Evolutionary conservation across 1,140 invertebrate species (phyloP), one percentile per base, ranked within the genome.

Genomic region (Doryteuthis pealeii): DNA sequence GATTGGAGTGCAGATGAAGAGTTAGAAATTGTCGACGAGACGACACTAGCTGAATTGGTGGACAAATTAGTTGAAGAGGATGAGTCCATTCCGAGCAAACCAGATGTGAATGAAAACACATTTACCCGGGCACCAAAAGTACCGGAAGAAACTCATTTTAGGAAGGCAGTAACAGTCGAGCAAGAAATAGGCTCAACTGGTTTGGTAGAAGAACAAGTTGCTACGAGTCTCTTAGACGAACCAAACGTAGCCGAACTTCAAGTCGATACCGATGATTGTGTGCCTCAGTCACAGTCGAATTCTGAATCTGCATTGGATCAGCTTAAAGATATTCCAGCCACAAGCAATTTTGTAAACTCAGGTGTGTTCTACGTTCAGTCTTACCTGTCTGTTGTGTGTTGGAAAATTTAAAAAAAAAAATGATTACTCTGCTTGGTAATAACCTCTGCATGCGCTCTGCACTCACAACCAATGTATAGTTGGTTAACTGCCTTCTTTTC

Each of bases 1-100:
- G 77, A 80, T 35, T 78, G 78, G 78, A 78, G 78, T 74, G 76
- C 77, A 33, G 79, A 80, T 68, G 80, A 78, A 65, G 74, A 78
- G 66, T 33, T 18, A 72, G 71, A 72, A n/a, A 69, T 45, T 35
- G 72, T 28, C 2, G 58, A 10, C 5, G 18, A 54, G 14, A 32
- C 18, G 45, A 30, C 43, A 31, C 6, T 69, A n/a, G 30, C 31
- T 12, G 18, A 65, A 30, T 12, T n/a, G 54, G 22, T 54, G 31
- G 72, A 74, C 30, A 72, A n/a, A n/a, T n/a, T 30, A 26, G 49
- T 70, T 30, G n/a, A 70, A 43, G 67, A 65, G 1, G n/a, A 32
- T 22, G 45, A n/a, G 30, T 12, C 33, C 30, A 54, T 66, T 70
- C 43, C 8, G 33, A 43, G 30, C 12, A 45, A 31, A n/a, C 43